Conservation (phyloP, 2,888 invertebrate species). For the Mimumesa dahlbomi region DNA sequence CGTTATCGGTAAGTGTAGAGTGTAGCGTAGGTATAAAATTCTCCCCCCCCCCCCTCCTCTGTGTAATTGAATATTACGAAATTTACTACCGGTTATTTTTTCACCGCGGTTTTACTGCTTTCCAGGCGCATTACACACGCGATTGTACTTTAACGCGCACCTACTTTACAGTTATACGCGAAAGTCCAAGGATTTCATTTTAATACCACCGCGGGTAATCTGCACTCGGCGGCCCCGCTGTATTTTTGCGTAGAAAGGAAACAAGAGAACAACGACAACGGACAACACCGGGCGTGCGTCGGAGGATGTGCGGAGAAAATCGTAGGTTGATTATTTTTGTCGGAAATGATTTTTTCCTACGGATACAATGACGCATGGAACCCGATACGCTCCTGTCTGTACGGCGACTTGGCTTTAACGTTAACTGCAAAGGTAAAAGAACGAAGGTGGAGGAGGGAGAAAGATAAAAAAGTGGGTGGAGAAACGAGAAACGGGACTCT, state of each 20-base stretch:
- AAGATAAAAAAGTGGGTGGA: constrained; percentile 14
- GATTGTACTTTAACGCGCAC: no score
- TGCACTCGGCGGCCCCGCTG: no score
- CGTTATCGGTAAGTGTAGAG: no score
- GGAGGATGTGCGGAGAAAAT: neutral
- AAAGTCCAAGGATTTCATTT: no score
- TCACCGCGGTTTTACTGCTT: no score
- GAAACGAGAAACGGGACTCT: constrained; percentile 14
- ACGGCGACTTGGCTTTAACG: constrained; percentile 10
- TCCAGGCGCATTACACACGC: no score
- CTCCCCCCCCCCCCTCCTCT: no score
- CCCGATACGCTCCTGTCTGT: constrained; percentile 8
- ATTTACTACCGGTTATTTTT: no score
- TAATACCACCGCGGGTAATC: no score
- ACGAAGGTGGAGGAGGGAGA: neutral
- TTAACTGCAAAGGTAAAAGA: constrained; percentile 6
- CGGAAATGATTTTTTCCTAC: neutral
- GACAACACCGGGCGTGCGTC: neutral
- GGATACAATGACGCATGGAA: constrained; percentile 10
- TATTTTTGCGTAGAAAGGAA: neutral
- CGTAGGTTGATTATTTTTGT: neutral
- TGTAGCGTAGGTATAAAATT: no score
- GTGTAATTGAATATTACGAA: no score
- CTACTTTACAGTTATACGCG: no score
- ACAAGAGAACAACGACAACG: neutral